These are phyloP conservation scores for Iphiclides podalirius DNA, from an alignment of 2,888 invertebrate species.

Conservation along the genomic window DNA sequence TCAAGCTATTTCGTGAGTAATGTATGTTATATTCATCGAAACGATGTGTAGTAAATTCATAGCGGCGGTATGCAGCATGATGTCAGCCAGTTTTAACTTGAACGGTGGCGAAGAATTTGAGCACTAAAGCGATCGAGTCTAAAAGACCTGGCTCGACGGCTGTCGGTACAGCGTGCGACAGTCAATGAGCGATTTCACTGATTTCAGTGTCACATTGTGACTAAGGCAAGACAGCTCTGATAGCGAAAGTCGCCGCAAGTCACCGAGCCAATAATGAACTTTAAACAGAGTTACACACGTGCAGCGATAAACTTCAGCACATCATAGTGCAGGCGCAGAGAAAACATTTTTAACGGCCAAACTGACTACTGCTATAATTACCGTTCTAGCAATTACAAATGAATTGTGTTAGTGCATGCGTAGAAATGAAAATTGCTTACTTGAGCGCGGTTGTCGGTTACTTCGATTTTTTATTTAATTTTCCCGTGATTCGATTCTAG, in stretches of 20 bases:
- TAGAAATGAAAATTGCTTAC: background rate
- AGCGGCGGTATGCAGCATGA: background rate
- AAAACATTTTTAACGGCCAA: background rate
- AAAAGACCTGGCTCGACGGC: background rate
- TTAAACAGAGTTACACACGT: background rate
- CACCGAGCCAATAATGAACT: background rate
- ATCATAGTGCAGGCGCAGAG: background rate
- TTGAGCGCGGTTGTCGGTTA: background rate
- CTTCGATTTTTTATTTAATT: background rate
- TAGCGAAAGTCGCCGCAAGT: background rate
- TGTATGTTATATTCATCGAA: too few relatives aligned
- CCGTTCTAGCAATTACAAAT: background rate
- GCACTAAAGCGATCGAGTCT: background rate
- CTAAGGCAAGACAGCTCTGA: background rate
- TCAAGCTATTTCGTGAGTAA: too few relatives aligned
- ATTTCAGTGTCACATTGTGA: too few relatives aligned
- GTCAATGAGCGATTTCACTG: too few relatives aligned
- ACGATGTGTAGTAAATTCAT: background rate
- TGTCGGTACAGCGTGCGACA: too few relatives aligned
- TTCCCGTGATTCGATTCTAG: too few relatives aligned
- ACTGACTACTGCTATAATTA: too few relatives aligned
- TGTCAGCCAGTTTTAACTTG: background rate
- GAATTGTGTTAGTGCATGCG: background rate
- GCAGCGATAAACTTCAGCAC: background rate
- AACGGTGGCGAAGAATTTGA: constrained; percentile 3